A percentile compares a stretch with the other conserved stretches of the same genome.
Evolutionary conservation across 2,888 invertebrate species (phyloP).

Genomic region (Eulithis prunata): DNA sequence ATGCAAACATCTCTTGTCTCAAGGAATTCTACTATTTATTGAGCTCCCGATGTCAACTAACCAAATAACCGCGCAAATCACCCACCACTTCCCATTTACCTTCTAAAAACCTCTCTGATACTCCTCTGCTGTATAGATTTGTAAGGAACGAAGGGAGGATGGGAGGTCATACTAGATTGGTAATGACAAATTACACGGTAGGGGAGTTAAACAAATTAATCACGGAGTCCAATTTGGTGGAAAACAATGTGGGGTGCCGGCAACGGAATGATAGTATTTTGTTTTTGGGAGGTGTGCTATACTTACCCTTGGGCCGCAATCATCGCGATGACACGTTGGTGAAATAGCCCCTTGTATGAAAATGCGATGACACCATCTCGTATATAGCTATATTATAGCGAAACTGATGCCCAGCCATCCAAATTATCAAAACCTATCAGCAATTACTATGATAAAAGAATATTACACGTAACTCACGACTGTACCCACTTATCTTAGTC

Average conservation of each 20-base stretch:
- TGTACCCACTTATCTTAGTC: not conserved
- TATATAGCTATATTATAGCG: too few relatives aligned
- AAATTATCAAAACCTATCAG: too few relatives aligned
- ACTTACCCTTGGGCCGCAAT: not conserved
- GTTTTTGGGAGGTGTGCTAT: conserved; percentile 51
- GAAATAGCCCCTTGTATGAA: too few relatives aligned
- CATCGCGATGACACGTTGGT: too few relatives aligned
- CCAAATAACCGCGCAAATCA: conserved; percentile 66
- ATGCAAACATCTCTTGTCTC: conserved; percentile 57
- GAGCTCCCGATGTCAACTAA: conserved; percentile 72
- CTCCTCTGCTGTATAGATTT: conserved; percentile 23
- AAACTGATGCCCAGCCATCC: too few relatives aligned
- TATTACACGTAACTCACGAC: not conserved
- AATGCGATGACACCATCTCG: too few relatives aligned
- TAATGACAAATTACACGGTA: conserved; percentile 70
- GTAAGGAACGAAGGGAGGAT: conserved; percentile 26
- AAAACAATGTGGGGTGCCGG: conserved; percentile 72
- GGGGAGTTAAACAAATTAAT: conserved; percentile 81
- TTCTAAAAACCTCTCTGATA: conserved; percentile 23
- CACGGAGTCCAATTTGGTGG: conserved; percentile 78
- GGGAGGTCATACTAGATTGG: conserved; percentile 54
- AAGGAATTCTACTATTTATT: conserved; percentile 67
- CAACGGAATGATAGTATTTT: conserved; percentile 62
- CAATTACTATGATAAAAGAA: not conserved
- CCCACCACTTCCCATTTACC: conserved; percentile 49